A percentile compares a stretch with the other conserved stretches of the same genome.
Conservation (phyloP, 2,797 vertebrate species). For the Melopsittacus undulatus region DNA sequence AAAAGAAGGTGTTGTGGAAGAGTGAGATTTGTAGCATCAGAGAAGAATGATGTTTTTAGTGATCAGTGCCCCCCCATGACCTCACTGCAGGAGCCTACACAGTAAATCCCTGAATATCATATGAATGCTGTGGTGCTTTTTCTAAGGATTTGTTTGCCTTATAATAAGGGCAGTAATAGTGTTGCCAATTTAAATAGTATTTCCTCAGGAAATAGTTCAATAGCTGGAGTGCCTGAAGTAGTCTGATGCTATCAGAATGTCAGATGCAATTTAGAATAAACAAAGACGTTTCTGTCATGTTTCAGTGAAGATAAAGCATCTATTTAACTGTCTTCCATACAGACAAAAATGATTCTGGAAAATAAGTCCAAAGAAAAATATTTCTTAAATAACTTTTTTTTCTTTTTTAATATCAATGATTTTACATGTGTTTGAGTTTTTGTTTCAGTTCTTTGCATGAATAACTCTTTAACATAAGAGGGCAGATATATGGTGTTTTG, state of each 20-base stretch:
- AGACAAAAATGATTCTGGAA: neutral
- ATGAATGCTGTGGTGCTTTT: neutral
- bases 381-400: neutral
- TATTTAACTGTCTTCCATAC: neutral
- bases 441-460: neutral
- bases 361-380: neutral
- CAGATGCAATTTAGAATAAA: conserved; percentile 3
- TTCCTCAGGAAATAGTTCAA: conserved; percentile 27
- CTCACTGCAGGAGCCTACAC: neutral
- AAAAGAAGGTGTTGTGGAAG: neutral
- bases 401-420: neutral
- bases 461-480: neutral
- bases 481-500: neutral
- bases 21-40: neutral
- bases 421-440: neutral
- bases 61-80: neutral
- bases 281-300: neutral
- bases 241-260: neutral
- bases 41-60: neutral
- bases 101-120: neutral
- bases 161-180: neutral
- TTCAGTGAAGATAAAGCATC: neutral
- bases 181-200: conserved; percentile 5
- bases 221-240: neutral
- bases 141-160: neutral